Evolutionary conservation across 2,797 vertebrate genomes (phyloP), one percentile per base, ranked within the genome.

Genomic region (Mallotus villosus): DNA sequence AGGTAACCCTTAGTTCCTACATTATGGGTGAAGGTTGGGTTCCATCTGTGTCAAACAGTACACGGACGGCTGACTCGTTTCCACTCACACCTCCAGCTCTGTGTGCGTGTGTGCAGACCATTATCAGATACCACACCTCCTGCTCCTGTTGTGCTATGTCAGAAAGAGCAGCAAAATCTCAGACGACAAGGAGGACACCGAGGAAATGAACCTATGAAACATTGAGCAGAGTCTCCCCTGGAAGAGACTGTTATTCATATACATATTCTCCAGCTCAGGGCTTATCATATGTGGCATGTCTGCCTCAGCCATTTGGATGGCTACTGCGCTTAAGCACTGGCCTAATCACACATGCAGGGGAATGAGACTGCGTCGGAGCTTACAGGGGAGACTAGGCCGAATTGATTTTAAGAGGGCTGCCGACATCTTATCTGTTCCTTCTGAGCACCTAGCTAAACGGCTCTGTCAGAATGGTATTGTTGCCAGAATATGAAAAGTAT

Each of bases 381-480:
- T 68, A 17, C 58, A 78, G 75, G 1, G 72, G 85, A 68, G 73
- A 72, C 67, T 27, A 74, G 71, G 85, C 67, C 76, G 55, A 79
- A 86, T 84, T 86, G 87, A 88, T 90, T 90, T 89, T 82, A 79
- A 88, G 87, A 77, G 78, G n/a, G 70, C 85, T 84, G 84, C 75
- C 82, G 73, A 72, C 63, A 24, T 69, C 79, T 89, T 88, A 86
- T 89, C 78, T 63, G 81, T 81, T 83, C 80, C 78, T 68, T 79
- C 82, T 88, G 85, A 87, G 84, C 86, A 79, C 76, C 78, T 73
- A 19, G 63, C 86, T 88, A 85, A 88, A 88, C 74, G 24, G 70
- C 73, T 75, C 76, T 66, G 82, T 88, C 85, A 85, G 78, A 78
- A 81, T n/a, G 78, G 80, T 75, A 80, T 77, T 80, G 81, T 73